Conservation (phyloP, 2,113 vertebrate species). For the Cyprinodon variegatus region DNA sequence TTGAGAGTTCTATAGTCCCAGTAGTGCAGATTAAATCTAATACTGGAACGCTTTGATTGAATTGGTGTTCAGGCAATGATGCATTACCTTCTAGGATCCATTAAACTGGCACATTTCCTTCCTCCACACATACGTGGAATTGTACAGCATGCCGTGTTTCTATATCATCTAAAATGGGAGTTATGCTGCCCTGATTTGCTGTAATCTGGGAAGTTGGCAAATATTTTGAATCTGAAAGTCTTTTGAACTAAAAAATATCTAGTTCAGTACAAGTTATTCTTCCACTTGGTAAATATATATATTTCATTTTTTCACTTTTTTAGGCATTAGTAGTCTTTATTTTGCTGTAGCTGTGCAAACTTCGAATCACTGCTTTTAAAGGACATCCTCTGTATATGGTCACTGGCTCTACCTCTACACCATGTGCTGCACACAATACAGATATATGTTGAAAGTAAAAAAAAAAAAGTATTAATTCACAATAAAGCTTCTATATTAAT, state of each 20-base stretch:
- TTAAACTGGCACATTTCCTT: slow-evolving; percentile 56
- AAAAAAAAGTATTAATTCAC: background rate
- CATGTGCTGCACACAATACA: no score
- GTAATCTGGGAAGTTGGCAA: slow-evolving; percentile 1
- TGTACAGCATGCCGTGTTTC: slow-evolving; percentile 15
- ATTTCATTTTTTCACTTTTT: no score
- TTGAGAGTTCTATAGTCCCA: slow-evolving; percentile 43
- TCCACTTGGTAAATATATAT: no score
- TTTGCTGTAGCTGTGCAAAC: no score
- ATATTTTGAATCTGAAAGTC: slow-evolving; percentile 16
- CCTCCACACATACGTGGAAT: slow-evolving; percentile 30
- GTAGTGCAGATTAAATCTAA: slow-evolving; percentile 68
- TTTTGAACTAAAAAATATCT: background rate
- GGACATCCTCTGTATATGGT: no score
- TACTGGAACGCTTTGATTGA: slow-evolving; percentile 63
- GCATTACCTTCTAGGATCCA: slow-evolving; percentile 64
- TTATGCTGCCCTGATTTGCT: background rate
- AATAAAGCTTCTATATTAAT: background rate
- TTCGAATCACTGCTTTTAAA: no score
- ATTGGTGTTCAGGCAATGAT: slow-evolving; percentile 61
- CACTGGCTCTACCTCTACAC: no score
- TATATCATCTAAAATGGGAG: background rate
- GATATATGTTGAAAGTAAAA: background rate
- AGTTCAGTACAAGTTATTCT: background rate
- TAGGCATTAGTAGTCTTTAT: no score